A percentile compares a stretch with the other conserved stretches of the same genome.
Conservation (phyloP, 1,140 invertebrate species). For the Drosophila tsacasi region DNA sequence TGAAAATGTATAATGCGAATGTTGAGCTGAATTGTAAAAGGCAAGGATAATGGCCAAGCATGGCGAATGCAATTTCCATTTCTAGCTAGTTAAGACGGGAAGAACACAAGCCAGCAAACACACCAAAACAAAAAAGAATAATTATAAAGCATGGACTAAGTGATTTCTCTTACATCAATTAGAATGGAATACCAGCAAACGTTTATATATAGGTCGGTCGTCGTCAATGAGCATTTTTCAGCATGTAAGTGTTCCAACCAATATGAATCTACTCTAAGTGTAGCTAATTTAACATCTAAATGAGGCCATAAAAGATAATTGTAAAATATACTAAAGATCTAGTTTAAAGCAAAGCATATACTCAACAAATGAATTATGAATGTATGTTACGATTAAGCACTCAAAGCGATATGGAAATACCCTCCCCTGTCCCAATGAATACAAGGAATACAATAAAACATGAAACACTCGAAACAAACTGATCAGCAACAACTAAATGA, state of each 20-base stretch:
- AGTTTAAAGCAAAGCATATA: conserved; percentile 53
- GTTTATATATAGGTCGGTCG: conserved; percentile 33
- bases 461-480: conserved; percentile 48
- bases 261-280: conserved; percentile 59
- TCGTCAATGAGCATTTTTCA: conserved; percentile 48
- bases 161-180: conserved; percentile 71
- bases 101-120: conserved; percentile 13
- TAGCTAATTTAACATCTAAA: conserved; percentile 72
- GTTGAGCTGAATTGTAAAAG: conserved; percentile 36
- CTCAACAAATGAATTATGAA: conserved; percentile 63
- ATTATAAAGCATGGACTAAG: conserved; percentile 43
- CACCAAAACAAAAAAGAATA: not conserved
- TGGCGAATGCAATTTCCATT: conserved; percentile 31
- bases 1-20: conserved; percentile 26
- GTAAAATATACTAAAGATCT: conserved; percentile 61
- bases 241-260: conserved; percentile 67
- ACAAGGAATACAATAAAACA: conserved; percentile 74
- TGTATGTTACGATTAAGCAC: conserved; percentile 81
- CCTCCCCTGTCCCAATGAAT: conserved; percentile 46
- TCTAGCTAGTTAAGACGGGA: conserved; percentile 33
- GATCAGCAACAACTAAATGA: conserved; percentile 54
- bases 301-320: conserved; percentile 59
- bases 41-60: conserved; percentile 7
- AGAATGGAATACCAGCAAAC: conserved; percentile 42
- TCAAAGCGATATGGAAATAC: conserved; percentile 54